Evolutionary conservation across 2,797 vertebrate genomes (phyloP).

Genomic region (Salarias fasciatus): DNA sequence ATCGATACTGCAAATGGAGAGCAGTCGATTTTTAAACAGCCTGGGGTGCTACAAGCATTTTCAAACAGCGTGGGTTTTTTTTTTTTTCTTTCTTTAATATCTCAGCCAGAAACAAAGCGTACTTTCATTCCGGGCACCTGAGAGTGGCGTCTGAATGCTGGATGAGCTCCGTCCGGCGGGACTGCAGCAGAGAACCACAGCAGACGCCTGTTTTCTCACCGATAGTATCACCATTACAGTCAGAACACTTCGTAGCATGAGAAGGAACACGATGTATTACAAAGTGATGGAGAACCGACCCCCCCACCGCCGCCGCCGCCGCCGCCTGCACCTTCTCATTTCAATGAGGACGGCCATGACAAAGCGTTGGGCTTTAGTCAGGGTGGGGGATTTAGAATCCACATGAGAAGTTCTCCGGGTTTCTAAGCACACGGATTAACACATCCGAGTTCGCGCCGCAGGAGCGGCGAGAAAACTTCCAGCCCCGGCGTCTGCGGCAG

Average conservation of each 20-base stretch:
- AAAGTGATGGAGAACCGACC: not conserved
- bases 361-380: constrained; percentile 39
- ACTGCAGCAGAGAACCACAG: too few species aligned
- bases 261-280: constrained; percentile 6
- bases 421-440: constrained; percentile 49
- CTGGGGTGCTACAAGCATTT: too few species aligned
- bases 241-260: too few species aligned
- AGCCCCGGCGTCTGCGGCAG: constrained; percentile 36
- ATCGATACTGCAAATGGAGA: not conserved
- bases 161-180: too few species aligned
- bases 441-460: constrained; percentile 37
- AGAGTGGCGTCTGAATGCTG: too few species aligned
- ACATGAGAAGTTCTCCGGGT: constrained; percentile 44
- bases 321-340: constrained; percentile 18
- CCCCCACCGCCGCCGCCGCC: not conserved
- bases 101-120: too few species aligned
- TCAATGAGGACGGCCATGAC: constrained; percentile 17
- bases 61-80: too few species aligned
- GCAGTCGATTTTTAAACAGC: too few species aligned
- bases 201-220: too few species aligned
- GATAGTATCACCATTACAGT: too few species aligned
- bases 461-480: constrained; percentile 39
- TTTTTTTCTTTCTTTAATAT: too few species aligned
- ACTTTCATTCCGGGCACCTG: too few species aligned
- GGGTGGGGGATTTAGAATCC: constrained; percentile 42